Base-by-base conservation (phyloP, 2,888 invertebrate species). In the Prenolepis imparis region DNA sequence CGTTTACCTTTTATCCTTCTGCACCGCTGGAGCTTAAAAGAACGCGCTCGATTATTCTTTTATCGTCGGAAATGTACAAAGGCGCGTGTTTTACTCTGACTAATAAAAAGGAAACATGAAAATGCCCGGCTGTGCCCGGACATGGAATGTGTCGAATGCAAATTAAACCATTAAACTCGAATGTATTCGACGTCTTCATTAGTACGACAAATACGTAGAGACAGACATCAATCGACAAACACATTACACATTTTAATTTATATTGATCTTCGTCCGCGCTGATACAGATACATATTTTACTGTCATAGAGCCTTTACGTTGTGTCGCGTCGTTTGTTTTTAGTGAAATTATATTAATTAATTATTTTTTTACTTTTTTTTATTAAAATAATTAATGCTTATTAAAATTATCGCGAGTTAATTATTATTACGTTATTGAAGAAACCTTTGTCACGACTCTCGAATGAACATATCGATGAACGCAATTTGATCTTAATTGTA, bases 1-100 rank as follows among this genome's bases (percentile, higher is more conserved):
- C 88, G 88, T 88, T 88, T 88, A 88, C 87, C 85, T 74, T 84
- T 82, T 85, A 84, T 82, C 82, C 86, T 80, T 80, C 78, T 80
- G 44, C 78, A 70, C 72, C 59, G 78, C 21, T 80, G 78, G 32
- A 59, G 59, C 78, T 78, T 78, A 61, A 80, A 80, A 80, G 78
- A 72, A 80, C 70, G 44, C 73, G 78, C 78, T 80, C 78, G 78
- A 72, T 80, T 80, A 80, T 80, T 80, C 78, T 80, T 80, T 80
- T 80, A 80, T 80, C 78, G 59, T 78, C 72, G 72, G 21, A 72
- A 72, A 80, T 80, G 78, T 80, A 80, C 78, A 80, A 80, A 80
- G 78, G 44, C 78, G 44, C 78, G 57, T 44, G 78, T 80, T 80
- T 80, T 80, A 80, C 72, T 72, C 9, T 32, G 18, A 59, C 78